Conservation (phyloP, 2,797 vertebrate species). For the Jordanella pulchra region DNA sequence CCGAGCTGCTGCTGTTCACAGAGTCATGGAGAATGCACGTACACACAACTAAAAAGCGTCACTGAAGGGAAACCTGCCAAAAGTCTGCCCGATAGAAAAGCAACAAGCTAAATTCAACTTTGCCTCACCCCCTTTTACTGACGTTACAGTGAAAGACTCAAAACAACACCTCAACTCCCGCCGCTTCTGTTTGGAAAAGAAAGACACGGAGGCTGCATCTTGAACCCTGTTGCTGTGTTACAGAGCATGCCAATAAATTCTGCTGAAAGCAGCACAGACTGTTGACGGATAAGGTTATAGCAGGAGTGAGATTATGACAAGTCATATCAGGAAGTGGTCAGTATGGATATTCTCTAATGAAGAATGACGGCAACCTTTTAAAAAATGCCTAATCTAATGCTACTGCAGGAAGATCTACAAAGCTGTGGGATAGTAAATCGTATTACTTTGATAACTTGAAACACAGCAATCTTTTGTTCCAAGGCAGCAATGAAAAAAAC, state of each 20-base stretch:
- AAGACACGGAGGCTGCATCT: constrained; percentile 8
- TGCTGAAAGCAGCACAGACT: constrained; percentile 31
- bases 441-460: neutral
- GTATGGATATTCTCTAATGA: neutral
- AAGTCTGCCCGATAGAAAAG: constrained; percentile 40
- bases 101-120: constrained; percentile 37
- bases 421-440: neutral
- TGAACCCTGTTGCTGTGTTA: constrained; percentile 16
- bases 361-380: neutral
- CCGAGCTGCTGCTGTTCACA: constrained; percentile 36
- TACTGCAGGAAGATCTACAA: neutral
- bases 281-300: constrained; percentile 30
- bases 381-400: neutral
- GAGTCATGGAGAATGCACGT: constrained; percentile 39
- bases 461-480: neutral
- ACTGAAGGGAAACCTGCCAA: constrained; percentile 36
- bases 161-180: neutral
- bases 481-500: neutral
- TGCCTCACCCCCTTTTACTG: constrained; percentile 20
- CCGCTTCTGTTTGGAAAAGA: constrained; percentile 30
- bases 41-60: constrained; percentile 45
- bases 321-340: constrained; percentile 13
- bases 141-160: constrained; percentile 17
- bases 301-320: constrained; percentile 30
- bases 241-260: constrained; percentile 35